Base-by-base conservation (phyloP, 2,797 vertebrate species). In the Avahi laniger region DNA sequence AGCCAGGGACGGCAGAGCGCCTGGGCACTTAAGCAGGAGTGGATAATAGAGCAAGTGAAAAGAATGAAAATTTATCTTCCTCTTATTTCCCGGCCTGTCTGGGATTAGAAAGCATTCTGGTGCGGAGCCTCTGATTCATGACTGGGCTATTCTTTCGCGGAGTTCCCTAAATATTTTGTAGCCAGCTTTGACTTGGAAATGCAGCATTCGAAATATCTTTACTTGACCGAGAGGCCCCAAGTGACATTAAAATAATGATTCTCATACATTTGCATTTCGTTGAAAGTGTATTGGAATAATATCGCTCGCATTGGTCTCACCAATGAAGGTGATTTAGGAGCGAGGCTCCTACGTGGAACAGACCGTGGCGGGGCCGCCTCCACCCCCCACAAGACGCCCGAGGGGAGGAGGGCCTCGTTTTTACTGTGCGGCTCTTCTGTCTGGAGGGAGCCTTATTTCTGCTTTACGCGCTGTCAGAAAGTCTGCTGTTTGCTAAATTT, bases 401-500 rank as follows among this genome's bases (percentile, higher is more conserved):
- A 69, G 94, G 79, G 94, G 96, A 98, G 75, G 41, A 97, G 96
- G 96, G 93, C 69, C 97, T 98, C 96, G 50, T 96, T 95, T 97
- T 97, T 75, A 72, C 80, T 83, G 5, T 82, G 48, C 61, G 59
- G 87, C 86, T 96, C 94, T 93, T 95, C 96, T 95, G 96, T 97
- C 98, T 95, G 94, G 88, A 98, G 97, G 96, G 98, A 98, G 52
- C 97, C 97, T 93, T 98, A 96, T 97, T 97, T 96, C 96, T 98
- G 38, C 82, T 35, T 91, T 91, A 97, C 63, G 72, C 97, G 88
- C 98, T 96, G 98, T 97, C 4, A 0, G 97, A 97, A 97, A 96
- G 89, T 89, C 94, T 92, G 88, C 96, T 95, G 91, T 96, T 93
- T 87, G 93, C 82, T 95, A 88, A 92, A 98, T 98, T 98, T 98